Conservation (phyloP, 2,113 vertebrate genomes). For the Machaerirhynchus nigripectus region DNA sequence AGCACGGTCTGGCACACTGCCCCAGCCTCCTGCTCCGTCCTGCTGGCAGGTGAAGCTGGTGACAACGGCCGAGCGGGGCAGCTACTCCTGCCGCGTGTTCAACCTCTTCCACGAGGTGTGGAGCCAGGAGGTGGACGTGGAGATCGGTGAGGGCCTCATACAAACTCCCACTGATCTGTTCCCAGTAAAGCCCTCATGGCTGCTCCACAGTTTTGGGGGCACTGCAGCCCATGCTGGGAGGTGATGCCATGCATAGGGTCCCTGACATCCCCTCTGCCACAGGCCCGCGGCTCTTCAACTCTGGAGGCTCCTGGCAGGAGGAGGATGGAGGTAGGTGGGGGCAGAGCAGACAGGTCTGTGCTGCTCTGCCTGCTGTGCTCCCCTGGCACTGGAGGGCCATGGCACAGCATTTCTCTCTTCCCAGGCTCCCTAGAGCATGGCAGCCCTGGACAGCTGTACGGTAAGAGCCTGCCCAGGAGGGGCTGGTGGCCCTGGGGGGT, state of each 20-base stretch:
- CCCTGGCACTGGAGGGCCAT: accelerated
- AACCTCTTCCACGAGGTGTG: slow-evolving; percentile 81
- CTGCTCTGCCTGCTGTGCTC: accelerated
- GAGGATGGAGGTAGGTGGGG: neutral
- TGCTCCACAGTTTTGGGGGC: neutral
- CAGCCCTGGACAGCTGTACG: neutral
- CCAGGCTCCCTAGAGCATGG: neutral
- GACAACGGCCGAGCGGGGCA: slow-evolving; percentile 80
- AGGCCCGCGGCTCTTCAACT: slow-evolving; percentile 30
- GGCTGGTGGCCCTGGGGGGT: neutral
- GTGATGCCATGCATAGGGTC: neutral
- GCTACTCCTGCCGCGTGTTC: slow-evolving; percentile 78
- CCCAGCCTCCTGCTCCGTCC: neutral
- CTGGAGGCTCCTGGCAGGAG: slow-evolving; percentile 42
- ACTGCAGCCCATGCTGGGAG: neutral
- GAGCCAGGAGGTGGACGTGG: slow-evolving; percentile 72
- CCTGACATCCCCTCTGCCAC: neutral
- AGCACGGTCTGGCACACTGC: accelerated
- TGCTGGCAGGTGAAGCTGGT: slow-evolving; percentile 54
- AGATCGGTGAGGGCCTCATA: slow-evolving; percentile 69
- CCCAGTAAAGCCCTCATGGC: neutral
- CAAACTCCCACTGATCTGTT: neutral
- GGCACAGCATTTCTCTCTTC: neutral
- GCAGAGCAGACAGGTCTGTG: accelerated
- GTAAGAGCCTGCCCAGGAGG: neutral